phyloP scores from a whole-genome alignment of 2,113 vertebrate species.

The Lichenostomus cassidix region DNA sequence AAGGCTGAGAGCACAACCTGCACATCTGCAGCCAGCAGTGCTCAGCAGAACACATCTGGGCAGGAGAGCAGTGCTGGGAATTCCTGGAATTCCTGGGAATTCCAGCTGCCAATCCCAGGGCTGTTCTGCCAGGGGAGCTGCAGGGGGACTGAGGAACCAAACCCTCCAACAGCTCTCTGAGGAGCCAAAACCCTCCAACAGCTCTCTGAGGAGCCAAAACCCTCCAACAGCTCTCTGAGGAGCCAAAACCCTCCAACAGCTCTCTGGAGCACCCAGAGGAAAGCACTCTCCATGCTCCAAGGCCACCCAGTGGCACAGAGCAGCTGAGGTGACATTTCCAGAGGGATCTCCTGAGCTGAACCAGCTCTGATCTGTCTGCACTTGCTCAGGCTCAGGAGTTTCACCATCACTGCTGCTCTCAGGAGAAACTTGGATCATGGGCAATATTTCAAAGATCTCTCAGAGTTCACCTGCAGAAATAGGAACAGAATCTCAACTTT shows the following conservation, averaged over 20 bases:
- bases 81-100: too few species aligned
- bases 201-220: background rate
- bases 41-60: too few species aligned
- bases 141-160: background rate
- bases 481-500: background rate
- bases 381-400: background rate
- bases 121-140: rapidly evolving
- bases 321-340: background rate
- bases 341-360: background rate
- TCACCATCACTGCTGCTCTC: background rate
- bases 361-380: background rate
- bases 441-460: background rate
- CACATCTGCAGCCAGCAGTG: too few species aligned
- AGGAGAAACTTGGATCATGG: background rate
- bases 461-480: background rate
- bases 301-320: background rate
- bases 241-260: background rate
- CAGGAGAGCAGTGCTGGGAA: background rate
- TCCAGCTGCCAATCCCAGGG: background rate
- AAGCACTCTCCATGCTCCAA: background rate
- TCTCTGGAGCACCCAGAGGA: background rate
- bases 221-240: too few species aligned
- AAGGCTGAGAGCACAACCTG: rapidly evolving
- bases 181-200: too few species aligned
- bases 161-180: background rate